phyloP scores from a whole-genome alignment of 2,888 invertebrate species.

The Thera britannica region DNA sequence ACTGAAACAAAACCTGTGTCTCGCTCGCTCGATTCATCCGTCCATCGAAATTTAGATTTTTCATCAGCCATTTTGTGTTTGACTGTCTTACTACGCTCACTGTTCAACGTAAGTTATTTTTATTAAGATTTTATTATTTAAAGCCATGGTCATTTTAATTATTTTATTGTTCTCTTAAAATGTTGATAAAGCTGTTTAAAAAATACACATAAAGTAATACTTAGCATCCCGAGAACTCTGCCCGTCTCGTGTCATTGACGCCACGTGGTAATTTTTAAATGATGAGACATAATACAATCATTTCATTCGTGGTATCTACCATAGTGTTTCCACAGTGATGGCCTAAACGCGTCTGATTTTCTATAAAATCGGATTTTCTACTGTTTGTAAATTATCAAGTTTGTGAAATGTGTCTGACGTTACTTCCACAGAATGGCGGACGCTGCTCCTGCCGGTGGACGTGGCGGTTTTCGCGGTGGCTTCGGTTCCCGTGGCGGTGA shows the following conservation, averaged over 20 bases:
- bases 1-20: background rate
- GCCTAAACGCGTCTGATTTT: slow-evolving; percentile 76
- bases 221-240: background rate
- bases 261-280: slow-evolving; percentile 71
- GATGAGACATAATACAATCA: slow-evolving; percentile 67
- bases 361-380: background rate
- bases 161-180: background rate
- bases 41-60: slow-evolving; percentile 2
- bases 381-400: background rate
- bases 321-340: slow-evolving; percentile 79
- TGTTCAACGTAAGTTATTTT: slow-evolving; percentile 75
- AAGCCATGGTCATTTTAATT: background rate
- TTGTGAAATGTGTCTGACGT: slow-evolving; percentile 14
- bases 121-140: background rate
- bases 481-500: slow-evolving; percentile 91
- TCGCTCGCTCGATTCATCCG: background rate
- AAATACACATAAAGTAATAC: background rate
- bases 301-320: slow-evolving; percentile 83
- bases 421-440: slow-evolving; percentile 93
- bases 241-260: background rate
- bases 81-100: slow-evolving; percentile 72
- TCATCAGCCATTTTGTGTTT: slow-evolving; percentile 79
- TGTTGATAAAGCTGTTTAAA: no score
- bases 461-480: slow-evolving; percentile 96
- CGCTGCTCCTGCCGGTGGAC: slow-evolving; percentile 98